Evolutionary conservation across 1,140 invertebrate genomes (phyloP).

Genomic region (Formica selysi): DNA sequence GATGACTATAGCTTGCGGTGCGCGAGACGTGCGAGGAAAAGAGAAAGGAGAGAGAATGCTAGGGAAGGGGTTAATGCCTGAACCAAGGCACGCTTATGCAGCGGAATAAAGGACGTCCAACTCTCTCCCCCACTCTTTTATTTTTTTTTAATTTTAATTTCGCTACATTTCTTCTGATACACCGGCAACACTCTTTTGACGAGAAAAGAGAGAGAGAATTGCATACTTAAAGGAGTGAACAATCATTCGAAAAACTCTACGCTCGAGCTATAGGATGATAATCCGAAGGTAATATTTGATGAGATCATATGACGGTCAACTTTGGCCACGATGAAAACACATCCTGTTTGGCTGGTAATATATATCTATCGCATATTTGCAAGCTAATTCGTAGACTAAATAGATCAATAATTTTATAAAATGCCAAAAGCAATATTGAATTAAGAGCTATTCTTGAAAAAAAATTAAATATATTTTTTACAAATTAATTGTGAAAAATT

Average conservation of each 20-base stretch:
- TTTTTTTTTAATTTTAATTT: constrained; percentile 32
- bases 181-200: constrained; percentile 66
- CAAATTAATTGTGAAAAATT: no score
- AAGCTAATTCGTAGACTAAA: constrained; percentile 8
- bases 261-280: background rate
- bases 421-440: background rate
- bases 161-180: constrained; percentile 69
- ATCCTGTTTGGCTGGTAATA: constrained; percentile 42
- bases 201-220: constrained; percentile 33
- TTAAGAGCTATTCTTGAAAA: background rate
- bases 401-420: constrained; percentile 13
- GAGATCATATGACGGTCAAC: constrained; percentile 41
- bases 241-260: constrained; percentile 32
- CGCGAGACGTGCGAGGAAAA: constrained; percentile 44
- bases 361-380: constrained; percentile 4
- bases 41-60: constrained; percentile 52
- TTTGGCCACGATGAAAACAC: constrained; percentile 18
- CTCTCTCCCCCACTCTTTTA: background rate
- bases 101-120: constrained; percentile 73
- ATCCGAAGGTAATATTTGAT: constrained; percentile 32
- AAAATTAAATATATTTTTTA: background rate
- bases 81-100: constrained; percentile 77
- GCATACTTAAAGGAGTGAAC: constrained; percentile 47
- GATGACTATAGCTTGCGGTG: constrained; percentile 73
- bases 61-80: constrained; percentile 74